phyloP scores from a whole-genome alignment of 2,797 vertebrate species.

The Enteromius mattozi region DNA sequence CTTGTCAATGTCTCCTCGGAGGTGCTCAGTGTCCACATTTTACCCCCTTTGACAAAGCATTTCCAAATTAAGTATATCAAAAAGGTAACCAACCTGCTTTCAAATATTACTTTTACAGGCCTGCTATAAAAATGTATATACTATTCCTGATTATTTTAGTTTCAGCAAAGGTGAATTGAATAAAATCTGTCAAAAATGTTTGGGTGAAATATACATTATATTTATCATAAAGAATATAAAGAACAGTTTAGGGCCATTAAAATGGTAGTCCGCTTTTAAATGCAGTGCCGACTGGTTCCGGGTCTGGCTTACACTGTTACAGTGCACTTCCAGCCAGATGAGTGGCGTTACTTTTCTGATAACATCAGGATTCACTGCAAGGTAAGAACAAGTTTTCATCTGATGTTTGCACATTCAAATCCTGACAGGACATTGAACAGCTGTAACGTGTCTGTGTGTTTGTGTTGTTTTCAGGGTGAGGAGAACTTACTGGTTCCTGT shows the following conservation, averaged over 20 bases:
- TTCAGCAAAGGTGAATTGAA: background rate
- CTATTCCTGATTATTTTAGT: background rate
- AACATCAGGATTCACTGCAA: slow-evolving; percentile 88
- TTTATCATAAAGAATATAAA: background rate
- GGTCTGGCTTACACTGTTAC: slow-evolving; percentile 84
- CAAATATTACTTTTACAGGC: background rate
- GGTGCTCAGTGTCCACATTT: slow-evolving; percentile 83
- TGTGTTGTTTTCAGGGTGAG: slow-evolving; percentile 68
- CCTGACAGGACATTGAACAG: background rate
- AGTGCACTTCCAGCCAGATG: slow-evolving; percentile 86
- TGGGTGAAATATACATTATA: too few relatives aligned
- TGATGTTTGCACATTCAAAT: slow-evolving; percentile 21
- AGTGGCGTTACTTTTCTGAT: slow-evolving; percentile 94
- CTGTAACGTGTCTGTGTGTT: background rate
- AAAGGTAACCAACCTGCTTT: slow-evolving; percentile 75
- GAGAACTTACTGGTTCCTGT: slow-evolving; percentile 89
- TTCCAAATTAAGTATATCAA: slow-evolving; percentile 89
- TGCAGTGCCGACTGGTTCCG: slow-evolving; percentile 86
- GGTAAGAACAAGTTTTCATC: slow-evolving; percentile 73
- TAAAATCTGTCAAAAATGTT: background rate
- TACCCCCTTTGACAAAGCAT: slow-evolving; percentile 88
- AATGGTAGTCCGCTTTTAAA: background rate
- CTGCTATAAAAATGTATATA: background rate
- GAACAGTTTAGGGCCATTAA: background rate
- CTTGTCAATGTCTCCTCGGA: slow-evolving; percentile 87